Evolutionary conservation across 2,888 invertebrate genomes (phyloP), one percentile per base, ranked within the genome.

Genomic region (Drosophila conformis): DNA sequence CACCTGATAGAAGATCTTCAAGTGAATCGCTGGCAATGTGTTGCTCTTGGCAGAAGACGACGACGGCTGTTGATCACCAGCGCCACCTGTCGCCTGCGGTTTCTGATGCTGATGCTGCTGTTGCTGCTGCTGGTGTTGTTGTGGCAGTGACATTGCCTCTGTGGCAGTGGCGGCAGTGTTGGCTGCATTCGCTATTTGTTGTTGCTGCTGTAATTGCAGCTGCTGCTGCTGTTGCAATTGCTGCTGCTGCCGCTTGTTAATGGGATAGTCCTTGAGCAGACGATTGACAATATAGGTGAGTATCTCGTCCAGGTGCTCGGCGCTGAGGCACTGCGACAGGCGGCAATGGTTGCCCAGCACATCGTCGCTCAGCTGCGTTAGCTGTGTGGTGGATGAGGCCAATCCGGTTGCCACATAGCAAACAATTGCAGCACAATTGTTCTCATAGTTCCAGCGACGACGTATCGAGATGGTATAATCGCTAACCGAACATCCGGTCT

Each of bases 401-500:
- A 92, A 73, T n/a, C 93, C 93, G 85, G 96, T 95, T 58, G 96
- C 96, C 68, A 97, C 95, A 90, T 97, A 96, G 92, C 97, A 97
- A 21, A 97, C 97, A 85, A 97, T 96, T 3, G 97, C 97, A 2
- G 97, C 96, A 69, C 97, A 96, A 74, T 97, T 97, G 92, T 97
- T 97, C 91, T 97, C 97, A 90, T 97, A 97, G 93, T 97, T 97
- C 97, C 97, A 97, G 71, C 97, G 95, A 80, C 97, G 95, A 59
- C 96, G 96, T 82, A 97, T 96, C 15, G 97, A 97, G 69, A 97
- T 96, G 87, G 97, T 96, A 90, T 96, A 97, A 83, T 96, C 96
- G 64, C 96, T 96, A 11, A 97, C 94, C 80, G 96, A 97, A 92
- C 96, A 97, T n/a, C 97, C 97, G 54, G 97, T 97, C 92, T 98